Evolutionary conservation across 2,888 invertebrate species (phyloP).

Genomic region (Griposia aprilina): DNA sequence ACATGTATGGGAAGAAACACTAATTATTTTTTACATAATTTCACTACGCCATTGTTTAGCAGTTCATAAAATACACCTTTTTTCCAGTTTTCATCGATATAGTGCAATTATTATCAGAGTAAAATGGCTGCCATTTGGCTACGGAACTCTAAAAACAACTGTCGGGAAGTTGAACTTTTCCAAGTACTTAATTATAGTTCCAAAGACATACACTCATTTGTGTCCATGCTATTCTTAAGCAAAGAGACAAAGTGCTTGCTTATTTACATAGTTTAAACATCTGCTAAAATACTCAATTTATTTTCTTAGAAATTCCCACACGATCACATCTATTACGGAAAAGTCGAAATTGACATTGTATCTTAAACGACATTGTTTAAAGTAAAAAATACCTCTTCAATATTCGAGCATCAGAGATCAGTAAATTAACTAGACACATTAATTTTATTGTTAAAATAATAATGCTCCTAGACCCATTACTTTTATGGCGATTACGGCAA

Average conservation of each 20-base stretch:
- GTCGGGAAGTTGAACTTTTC: neutral
- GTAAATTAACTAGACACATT: slow-evolving; percentile 3
- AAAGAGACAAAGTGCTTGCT: slow-evolving; percentile 9
- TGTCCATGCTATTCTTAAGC: neutral
- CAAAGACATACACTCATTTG: neutral
- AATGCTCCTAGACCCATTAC: slow-evolving; percentile 48
- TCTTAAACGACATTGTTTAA: slow-evolving; percentile 26
- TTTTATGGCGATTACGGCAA: slow-evolving; percentile 60
- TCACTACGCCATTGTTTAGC: neutral
- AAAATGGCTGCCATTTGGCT: neutral
- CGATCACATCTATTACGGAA: slow-evolving; percentile 8
- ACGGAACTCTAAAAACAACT: neutral
- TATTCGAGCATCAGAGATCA: slow-evolving; percentile 6
- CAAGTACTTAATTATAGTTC: neutral
- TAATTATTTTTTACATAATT: neutral
- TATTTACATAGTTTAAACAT: slow-evolving; percentile 18
- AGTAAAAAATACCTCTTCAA: slow-evolving; percentile 32
- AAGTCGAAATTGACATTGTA: slow-evolving; percentile 20
- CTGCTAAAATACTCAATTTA: slow-evolving; percentile 27
- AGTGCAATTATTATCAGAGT: neutral
- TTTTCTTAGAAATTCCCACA: slow-evolving; percentile 22
- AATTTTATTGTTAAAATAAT: slow-evolving; percentile 39
- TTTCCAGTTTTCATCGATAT: neutral
- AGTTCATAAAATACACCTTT: too few species aligned
- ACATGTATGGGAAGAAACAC: neutral